phyloP scores from a whole-genome alignment of 1,140 invertebrate species.

The Dysdera silvatica region DNA sequence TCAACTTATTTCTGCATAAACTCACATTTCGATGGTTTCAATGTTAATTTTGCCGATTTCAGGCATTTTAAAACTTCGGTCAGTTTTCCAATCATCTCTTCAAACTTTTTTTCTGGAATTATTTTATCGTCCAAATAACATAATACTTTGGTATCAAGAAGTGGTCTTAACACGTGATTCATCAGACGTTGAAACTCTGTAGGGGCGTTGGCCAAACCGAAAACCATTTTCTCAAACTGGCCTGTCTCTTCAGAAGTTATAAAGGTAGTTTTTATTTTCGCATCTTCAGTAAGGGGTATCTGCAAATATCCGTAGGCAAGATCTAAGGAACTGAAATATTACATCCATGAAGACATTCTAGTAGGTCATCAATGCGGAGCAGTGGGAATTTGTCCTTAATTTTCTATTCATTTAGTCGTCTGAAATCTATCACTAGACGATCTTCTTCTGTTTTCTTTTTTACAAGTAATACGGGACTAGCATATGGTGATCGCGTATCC shows the following conservation, averaged over 20 bases:
- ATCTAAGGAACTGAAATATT: slow-evolving; percentile 46
- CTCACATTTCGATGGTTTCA: slow-evolving; percentile 31
- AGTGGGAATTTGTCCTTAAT: slow-evolving; percentile 42
- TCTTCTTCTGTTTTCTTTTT: slow-evolving; percentile 42
- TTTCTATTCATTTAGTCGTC: slow-evolving; percentile 43
- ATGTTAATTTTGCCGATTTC: slow-evolving; percentile 10
- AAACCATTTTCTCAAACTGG: slow-evolving; percentile 38
- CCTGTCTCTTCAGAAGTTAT: slow-evolving; percentile 40
- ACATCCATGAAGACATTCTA: slow-evolving; percentile 35
- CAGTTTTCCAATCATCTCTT: slow-evolving; percentile 32
- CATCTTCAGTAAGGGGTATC: slow-evolving; percentile 38
- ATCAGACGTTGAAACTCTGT: slow-evolving; percentile 36
- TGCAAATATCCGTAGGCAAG: slow-evolving; percentile 48
- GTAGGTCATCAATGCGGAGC: slow-evolving; percentile 39
- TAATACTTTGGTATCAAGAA: slow-evolving; percentile 16
- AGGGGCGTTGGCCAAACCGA: slow-evolving; percentile 31
- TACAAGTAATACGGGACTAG: slow-evolving; percentile 25
- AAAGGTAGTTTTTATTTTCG: slow-evolving; percentile 47
- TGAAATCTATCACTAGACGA: slow-evolving; percentile 47
- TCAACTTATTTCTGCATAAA: slow-evolving; percentile 16
- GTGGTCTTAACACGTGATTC: slow-evolving; percentile 28
- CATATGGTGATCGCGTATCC: slow-evolving; percentile 20
- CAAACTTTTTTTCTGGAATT: slow-evolving; percentile 27
- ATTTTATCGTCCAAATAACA: slow-evolving; percentile 38
- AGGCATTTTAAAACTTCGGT: slow-evolving; percentile 33